Base-by-base conservation (phyloP, 2,113 vertebrate species). In the Proteles cristata region DNA sequence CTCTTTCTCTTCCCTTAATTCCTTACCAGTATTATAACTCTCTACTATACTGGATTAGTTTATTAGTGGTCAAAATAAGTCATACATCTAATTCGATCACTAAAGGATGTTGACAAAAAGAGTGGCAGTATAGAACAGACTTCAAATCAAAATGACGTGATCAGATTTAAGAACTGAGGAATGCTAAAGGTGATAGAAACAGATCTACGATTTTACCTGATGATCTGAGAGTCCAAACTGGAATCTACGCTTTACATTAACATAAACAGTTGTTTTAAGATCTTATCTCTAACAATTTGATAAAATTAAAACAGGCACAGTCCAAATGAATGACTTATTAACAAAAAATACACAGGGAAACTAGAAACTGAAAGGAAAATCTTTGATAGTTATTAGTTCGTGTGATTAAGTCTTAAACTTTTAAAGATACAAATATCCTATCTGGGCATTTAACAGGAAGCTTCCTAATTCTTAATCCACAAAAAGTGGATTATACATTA, bases 371-470 rank as follows among this genome's bases (percentile, higher is more conserved):
- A 87, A 93, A 94, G 71, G n/a, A 95, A 77, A 77, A 63, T 88
- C 28, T 96, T 35, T 76, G 21, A n/a, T 81, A 93, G 63, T 91
- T 90, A 90, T 84, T 87, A 93, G 96, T 73, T 96, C 48, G 61
- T 28, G 45, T 83, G 17, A 31, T 53, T 53, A 88, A 88, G 5
- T 53, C 26, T 90, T 96, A 81, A 87, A 65, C n/a, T 95, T 53
- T 79, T 69, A 94, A 73, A 95, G 48, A 87, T 8, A 94, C 12
- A 23, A 35, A 96, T 80, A 83, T 74, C 74, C 55, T 79, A 90
- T 19, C 83, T 0, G 92, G 66, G 35, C 25, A 93, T 50, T 79
- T 5, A 11, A 28, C 1, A 35, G 43, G 73, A 74, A 87, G 4
- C 53, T 82, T 90, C 81, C 69, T 39, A 92, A 94, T 82, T 93